Percentiles rank a stretch among this genome's conserved stretches.
Conservation (phyloP, 2,888 invertebrate genomes). For the Drosophila peninsularis region DNA sequence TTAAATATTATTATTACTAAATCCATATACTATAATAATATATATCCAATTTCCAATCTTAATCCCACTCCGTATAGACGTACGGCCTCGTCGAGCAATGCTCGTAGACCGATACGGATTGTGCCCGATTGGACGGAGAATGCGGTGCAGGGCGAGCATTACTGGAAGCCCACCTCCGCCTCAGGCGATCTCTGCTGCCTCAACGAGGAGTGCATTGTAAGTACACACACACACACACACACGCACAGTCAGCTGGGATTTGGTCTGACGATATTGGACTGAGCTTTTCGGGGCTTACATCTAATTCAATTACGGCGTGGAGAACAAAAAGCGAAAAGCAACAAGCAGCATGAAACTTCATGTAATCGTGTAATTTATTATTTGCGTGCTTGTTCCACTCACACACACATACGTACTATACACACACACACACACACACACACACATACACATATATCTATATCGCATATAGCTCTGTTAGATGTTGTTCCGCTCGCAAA, state of each 20-base stretch:
- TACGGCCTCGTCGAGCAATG: conserved; percentile 83
- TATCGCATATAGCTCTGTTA: conserved; percentile 11
- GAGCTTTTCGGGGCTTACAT: conserved; percentile 26
- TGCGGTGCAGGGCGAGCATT: conserved; percentile 96
- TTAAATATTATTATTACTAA: too few relatives aligned
- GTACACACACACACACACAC: conserved; percentile 39
- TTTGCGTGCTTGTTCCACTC: conserved; percentile 71
- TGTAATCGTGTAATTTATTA: conserved; percentile 74
- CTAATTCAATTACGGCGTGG: conserved; percentile 70
- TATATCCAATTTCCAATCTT: neutral
- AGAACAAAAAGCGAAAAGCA: conserved; percentile 31
- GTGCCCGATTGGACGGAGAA: conserved; percentile 95
- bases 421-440: neutral
- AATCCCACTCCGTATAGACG: conserved; percentile 82
- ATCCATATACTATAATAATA: neutral
- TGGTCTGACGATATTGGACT: conserved; percentile 5
- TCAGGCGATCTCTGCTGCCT: conserved; percentile 98
- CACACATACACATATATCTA: conserved; percentile 5
- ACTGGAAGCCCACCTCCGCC: conserved; percentile 95
- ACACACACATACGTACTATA: neutral
- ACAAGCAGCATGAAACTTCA: conserved; percentile 47
- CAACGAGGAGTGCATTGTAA: conserved; percentile 92
- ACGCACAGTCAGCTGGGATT: conserved; percentile 16
- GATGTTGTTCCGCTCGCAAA: conserved; percentile 15
- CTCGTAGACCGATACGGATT: conserved; percentile 88